Percentiles rank a stretch among this genome's conserved stretches.
phyloP scores from a whole-genome alignment of 1,140 invertebrate species.

The Philaenus spumarius region DNA sequence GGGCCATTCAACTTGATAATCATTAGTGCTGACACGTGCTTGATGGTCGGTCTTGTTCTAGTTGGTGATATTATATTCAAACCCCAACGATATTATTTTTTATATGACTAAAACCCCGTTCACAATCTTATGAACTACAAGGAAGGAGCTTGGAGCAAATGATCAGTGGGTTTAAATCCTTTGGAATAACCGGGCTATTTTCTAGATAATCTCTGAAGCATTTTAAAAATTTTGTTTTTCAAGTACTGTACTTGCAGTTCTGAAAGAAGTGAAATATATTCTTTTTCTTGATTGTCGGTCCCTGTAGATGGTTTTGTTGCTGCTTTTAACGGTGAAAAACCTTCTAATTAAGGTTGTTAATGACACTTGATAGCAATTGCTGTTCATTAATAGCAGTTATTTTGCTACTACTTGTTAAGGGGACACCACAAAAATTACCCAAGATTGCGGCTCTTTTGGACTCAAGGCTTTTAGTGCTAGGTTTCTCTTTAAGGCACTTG shows the following conservation, averaged over 20 bases:
- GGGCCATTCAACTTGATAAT: constrained; percentile 8
- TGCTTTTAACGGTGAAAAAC: constrained; percentile 8
- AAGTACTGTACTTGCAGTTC: constrained; percentile 13
- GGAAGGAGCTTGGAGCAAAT: not conserved
- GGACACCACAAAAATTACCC: too few relatives aligned
- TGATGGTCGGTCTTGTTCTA: not conserved
- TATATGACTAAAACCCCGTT: not conserved
- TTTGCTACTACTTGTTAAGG: too few relatives aligned
- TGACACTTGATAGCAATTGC: too few relatives aligned
- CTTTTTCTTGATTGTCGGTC: not conserved
- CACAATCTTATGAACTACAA: constrained; percentile 2
- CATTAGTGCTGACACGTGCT: constrained; percentile 10
- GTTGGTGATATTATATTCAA: not conserved
- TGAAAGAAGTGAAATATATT: constrained; percentile 13
- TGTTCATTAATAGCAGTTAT: too few relatives aligned
- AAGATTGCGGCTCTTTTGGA: too few relatives aligned
- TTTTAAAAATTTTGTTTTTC: constrained; percentile 8
- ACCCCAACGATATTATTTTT: too few relatives aligned
- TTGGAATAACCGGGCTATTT: not conserved
- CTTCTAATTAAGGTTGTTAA: constrained; percentile 13
- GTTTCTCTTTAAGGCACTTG: too few relatives aligned
- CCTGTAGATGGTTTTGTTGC: constrained; percentile 15
- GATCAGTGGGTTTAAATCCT: constrained; percentile 2
- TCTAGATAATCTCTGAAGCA: constrained; percentile 15
- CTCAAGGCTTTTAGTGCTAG: too few relatives aligned